Conservation (phyloP, 2,113 vertebrate species). For the Callopanchax toddi region DNA sequence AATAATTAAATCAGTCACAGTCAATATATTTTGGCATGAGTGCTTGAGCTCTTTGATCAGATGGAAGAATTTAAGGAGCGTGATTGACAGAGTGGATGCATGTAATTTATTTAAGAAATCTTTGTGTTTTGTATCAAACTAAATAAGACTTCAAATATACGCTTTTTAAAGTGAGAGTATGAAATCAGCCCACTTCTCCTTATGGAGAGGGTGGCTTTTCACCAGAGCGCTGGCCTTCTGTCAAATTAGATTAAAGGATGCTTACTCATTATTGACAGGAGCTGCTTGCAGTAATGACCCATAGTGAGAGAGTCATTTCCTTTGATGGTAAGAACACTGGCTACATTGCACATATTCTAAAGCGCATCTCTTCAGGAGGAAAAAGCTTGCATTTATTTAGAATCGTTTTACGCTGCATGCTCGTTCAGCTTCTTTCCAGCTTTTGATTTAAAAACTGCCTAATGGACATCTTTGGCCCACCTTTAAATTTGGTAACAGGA, state of each 20-base stretch:
- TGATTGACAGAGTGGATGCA: conserved; percentile 18
- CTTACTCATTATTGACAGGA: conserved; percentile 73
- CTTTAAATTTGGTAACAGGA: conserved; percentile 58
- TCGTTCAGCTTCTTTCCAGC: conserved; percentile 28
- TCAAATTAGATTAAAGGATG: conserved; percentile 70
- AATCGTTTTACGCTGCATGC: conserved; percentile 49
- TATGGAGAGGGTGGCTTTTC: conserved; percentile 60
- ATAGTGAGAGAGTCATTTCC: conserved; percentile 62
- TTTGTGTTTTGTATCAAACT: not conserved
- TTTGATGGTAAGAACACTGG: conserved; percentile 67
- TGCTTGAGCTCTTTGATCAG: conserved; percentile 51
- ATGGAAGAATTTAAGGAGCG: conserved; percentile 23
- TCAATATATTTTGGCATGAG: conserved; percentile 64
- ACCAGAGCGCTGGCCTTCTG: conserved; percentile 57
- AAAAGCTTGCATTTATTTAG: conserved; percentile 43
- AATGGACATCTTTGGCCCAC: conserved; percentile 46
- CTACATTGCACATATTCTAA: conserved; percentile 48
- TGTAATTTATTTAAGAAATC: not conserved
- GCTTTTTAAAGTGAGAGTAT: conserved; percentile 1
- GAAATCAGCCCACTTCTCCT: conserved; percentile 49
- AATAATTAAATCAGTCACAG: conserved; percentile 74
- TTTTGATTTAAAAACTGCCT: conserved; percentile 67
- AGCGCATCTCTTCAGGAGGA: conserved; percentile 45
- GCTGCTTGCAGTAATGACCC: conserved; percentile 67
- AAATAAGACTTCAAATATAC: not conserved